Evolutionary conservation across 1,140 invertebrate genomes (phyloP).

Genomic region (Neodiprion lecontei): DNA sequence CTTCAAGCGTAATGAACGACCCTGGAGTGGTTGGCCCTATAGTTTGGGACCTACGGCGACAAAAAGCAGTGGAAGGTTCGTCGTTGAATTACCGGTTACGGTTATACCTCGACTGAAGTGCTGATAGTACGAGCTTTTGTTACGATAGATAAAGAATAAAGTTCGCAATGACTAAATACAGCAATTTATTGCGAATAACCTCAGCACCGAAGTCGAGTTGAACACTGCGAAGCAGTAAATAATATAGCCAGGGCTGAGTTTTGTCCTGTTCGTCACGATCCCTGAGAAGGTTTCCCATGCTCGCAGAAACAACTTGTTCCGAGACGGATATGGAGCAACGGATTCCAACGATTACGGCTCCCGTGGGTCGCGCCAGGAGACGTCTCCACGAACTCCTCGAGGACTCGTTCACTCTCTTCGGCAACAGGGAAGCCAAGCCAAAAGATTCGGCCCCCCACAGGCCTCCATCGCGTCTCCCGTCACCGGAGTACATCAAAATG

Average conservation of each 20-base stretch:
- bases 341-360: slow-evolving; percentile 45
- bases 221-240: not conserved
- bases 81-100: not conserved
- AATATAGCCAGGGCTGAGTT: not conserved
- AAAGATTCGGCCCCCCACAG: slow-evolving; percentile 40
- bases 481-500: slow-evolving; percentile 37
- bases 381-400: slow-evolving; percentile 73
- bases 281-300: slow-evolving; percentile 22
- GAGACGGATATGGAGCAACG: slow-evolving; percentile 43
- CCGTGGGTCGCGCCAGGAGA: slow-evolving; percentile 66
- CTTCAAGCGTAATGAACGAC: slow-evolving; percentile 66
- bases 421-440: slow-evolving; percentile 60
- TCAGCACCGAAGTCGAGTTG: not conserved
- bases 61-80: slow-evolving; percentile 47
- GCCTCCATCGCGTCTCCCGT: slow-evolving; percentile 25
- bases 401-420: slow-evolving; percentile 72
- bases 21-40: slow-evolving; percentile 84
- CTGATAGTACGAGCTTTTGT: no score
- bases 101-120: not conserved
- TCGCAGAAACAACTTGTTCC: slow-evolving; percentile 27
- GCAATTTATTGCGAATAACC: not conserved
- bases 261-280: not conserved
- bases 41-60: slow-evolving; percentile 76
- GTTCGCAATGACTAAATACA: no score
- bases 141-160: no score